Evolutionary conservation across 1,140 invertebrate species (phyloP).

Genomic region (Pogonomyrmex barbatus): DNA sequence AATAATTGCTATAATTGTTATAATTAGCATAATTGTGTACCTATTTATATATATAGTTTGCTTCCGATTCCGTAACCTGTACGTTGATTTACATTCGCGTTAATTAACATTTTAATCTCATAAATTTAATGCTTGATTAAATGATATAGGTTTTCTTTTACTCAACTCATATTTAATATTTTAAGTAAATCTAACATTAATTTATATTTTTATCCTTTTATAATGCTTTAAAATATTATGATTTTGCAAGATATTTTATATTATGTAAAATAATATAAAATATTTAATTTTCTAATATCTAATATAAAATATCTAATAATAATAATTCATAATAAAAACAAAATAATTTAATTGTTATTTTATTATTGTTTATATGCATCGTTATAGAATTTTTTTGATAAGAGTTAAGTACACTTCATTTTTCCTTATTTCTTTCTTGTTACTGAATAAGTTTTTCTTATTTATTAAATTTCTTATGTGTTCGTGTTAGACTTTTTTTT

Average conservation of each 20-base stretch:
- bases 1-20: conserved; percentile 66
- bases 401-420: conserved; percentile 17
- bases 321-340: background rate
- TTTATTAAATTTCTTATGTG: background rate
- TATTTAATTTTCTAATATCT: no score
- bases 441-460: conserved; percentile 37
- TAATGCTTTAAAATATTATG: background rate
- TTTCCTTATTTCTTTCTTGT: conserved; percentile 38
- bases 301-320: background rate
- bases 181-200: conserved; percentile 2
- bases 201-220: background rate
- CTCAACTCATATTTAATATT: background rate
- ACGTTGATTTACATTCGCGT: conserved; percentile 36
- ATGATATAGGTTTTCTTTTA: background rate
- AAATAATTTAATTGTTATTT: background rate
- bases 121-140: conserved; percentile 40
- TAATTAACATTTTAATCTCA: conserved; percentile 42
- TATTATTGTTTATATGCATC: no score
- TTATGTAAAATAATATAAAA: no score
- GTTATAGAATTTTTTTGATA: background rate
- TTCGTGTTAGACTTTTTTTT: background rate
- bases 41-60: conserved; percentile 39
- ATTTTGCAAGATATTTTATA: background rate
- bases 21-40: conserved; percentile 58
- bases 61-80: conserved; percentile 28